Conservation (phyloP, 2,888 invertebrate genomes). For the Helicoverpa assulta region DNA sequence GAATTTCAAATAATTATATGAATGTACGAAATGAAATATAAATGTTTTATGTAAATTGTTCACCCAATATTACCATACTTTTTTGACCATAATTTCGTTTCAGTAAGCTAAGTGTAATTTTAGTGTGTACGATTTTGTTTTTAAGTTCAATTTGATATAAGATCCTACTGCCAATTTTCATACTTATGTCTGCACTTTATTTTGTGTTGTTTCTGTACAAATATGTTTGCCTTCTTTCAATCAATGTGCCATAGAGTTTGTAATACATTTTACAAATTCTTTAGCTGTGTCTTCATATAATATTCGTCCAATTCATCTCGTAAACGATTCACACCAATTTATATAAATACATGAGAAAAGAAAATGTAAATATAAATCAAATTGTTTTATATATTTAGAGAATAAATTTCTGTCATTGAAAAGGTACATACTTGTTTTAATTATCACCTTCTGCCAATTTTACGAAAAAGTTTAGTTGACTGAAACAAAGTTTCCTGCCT, state of each 20-base stretch:
- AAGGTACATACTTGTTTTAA: constrained; percentile 50
- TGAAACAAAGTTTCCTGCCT: no score
- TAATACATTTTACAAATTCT: constrained; percentile 47
- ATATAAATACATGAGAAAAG: constrained; percentile 37
- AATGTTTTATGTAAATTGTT: constrained; percentile 41
- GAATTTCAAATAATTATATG: constrained; percentile 25
- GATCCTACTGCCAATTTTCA: constrained; percentile 58
- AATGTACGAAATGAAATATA: constrained; percentile 27
- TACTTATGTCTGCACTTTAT: constrained; percentile 41
- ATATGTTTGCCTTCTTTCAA: constrained; percentile 44
- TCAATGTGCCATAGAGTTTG: constrained; percentile 81
- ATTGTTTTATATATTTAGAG: constrained; percentile 86
- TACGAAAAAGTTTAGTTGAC: no score
- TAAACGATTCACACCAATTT: constrained; percentile 39
- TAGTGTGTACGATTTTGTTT: constrained; percentile 34
- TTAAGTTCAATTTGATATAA: constrained; percentile 46
- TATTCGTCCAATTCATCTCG: constrained; percentile 50
- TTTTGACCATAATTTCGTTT: constrained; percentile 34
- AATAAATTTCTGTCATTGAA: constrained; percentile 82
- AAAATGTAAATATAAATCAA: constrained; percentile 79
- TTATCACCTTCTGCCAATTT: background rate
- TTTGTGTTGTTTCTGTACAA: constrained; percentile 47
- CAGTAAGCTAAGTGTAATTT: constrained; percentile 25
- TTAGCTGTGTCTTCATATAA: constrained; percentile 45
- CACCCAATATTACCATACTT: constrained; percentile 31